Evolutionary conservation across 2,113 vertebrate genomes (phyloP).

Genomic region (Ameiurus melas): DNA sequence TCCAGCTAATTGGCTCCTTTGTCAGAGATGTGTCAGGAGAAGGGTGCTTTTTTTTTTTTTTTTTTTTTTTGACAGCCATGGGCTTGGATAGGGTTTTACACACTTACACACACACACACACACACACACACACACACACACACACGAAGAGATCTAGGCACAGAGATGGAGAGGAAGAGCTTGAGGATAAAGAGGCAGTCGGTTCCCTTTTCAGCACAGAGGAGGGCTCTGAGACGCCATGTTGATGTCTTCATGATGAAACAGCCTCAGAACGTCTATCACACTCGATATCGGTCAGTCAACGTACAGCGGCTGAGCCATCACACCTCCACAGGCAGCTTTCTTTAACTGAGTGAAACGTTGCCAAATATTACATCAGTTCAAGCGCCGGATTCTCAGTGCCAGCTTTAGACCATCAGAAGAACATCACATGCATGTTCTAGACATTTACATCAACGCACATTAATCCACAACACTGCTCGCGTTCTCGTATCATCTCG

Average conservation of each 20-base stretch:
- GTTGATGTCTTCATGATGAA: slow-evolving; percentile 32
- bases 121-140: slow-evolving; percentile 6
- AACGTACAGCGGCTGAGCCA: background rate
- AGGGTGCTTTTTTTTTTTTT: slow-evolving; percentile 18
- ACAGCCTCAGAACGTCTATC: background rate
- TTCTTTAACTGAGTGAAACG: background rate
- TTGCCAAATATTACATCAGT: slow-evolving; percentile 2
- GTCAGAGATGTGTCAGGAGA: slow-evolving; percentile 49
- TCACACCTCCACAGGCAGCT: background rate
- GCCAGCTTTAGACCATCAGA: background rate
- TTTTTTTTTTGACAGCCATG: slow-evolving; percentile 38
- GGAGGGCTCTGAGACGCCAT: background rate
- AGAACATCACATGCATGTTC: background rate
- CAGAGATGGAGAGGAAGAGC: slow-evolving; percentile 24
- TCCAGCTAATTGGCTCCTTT: slow-evolving; percentile 55
- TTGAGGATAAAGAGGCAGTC: slow-evolving; percentile 33
- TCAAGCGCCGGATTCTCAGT: background rate
- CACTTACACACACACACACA: slow-evolving; percentile 21
- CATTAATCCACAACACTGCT: background rate
- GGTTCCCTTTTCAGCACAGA: slow-evolving; percentile 1
- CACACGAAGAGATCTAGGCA: background rate
- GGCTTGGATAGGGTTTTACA: slow-evolving; percentile 24
- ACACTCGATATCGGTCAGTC: slow-evolving; percentile 1
- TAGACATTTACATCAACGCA: background rate
- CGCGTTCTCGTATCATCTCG: background rate